phyloP scores from a whole-genome alignment of 2,113 vertebrate species.

The Phrynocephalus versicolor region DNA sequence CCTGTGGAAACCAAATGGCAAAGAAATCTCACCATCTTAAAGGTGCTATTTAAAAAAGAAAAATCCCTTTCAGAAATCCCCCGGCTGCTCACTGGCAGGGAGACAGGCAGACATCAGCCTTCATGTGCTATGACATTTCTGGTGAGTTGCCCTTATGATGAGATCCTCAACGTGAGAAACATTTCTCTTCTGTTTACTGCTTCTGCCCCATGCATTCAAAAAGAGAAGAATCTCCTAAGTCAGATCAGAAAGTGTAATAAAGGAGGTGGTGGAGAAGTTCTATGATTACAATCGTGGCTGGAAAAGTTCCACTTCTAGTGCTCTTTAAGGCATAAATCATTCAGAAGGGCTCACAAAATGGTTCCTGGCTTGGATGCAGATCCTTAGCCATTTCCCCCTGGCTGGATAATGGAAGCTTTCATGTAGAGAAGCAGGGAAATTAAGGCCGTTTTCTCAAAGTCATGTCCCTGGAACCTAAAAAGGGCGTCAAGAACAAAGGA shows the following conservation, averaged over 20 bases:
- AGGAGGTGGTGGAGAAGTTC: not conserved
- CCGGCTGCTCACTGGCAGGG: not conserved
- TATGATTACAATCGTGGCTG: not conserved
- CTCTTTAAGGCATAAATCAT: not conserved
- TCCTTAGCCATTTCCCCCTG: not conserved
- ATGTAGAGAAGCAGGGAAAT: accelerated
- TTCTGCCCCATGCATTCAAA: not conserved
- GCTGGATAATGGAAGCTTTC: not conserved
- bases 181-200: no score
- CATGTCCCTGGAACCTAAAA: accelerated
- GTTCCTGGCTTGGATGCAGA: not conserved
- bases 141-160: not conserved
- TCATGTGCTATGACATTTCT: not conserved
- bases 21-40: not conserved
- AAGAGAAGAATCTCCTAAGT: not conserved
- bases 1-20: not conserved
- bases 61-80: no score
- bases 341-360: not conserved
- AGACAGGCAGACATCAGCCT: no score
- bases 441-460: not conserved
- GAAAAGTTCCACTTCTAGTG: not conserved
- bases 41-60: not conserved
- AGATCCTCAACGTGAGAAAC: conserved; percentile 6
- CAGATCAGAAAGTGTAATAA: not conserved
- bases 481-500: no score